Percentiles rank a stretch among this genome's conserved stretches.
Conservation (phyloP, 2,888 invertebrate species). For the Crepidodera aurea region DNA sequence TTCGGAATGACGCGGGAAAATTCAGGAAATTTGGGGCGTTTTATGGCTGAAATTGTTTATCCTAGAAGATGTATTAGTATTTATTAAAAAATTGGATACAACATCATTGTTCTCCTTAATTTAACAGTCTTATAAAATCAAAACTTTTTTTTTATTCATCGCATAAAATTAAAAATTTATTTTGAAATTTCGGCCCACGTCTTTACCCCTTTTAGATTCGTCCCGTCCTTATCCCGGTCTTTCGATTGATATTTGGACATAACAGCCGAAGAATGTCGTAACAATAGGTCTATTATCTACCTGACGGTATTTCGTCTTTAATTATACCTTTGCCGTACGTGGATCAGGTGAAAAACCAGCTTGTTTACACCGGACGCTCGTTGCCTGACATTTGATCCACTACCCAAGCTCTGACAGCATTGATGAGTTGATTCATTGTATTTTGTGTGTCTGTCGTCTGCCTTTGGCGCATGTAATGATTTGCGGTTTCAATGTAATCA, state of each 20-base stretch:
- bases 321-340: slow-evolving; percentile 49
- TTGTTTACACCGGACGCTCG: slow-evolving; percentile 49
- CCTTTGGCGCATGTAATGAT: slow-evolving; percentile 5
- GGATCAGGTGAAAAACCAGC: slow-evolving; percentile 39
- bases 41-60: no score
- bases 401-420: slow-evolving; percentile 40
- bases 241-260: slow-evolving; percentile 54
- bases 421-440: slow-evolving; percentile 52
- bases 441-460: slow-evolving; percentile 14
- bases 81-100: no score
- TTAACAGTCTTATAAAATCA: no score
- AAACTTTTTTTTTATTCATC: background rate
- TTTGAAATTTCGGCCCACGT: slow-evolving; percentile 1
- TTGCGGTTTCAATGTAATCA: slow-evolving; percentile 6
- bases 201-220: background rate
- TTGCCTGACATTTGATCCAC: slow-evolving; percentile 43
- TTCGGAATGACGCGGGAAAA: no score
- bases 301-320: slow-evolving; percentile 57
- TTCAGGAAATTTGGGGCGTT: no score
- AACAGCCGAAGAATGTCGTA: slow-evolving; percentile 57
- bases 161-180: slow-evolving; percentile 6
- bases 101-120: no score
- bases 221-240: slow-evolving; percentile 26
- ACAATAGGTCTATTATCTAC: slow-evolving; percentile 61
- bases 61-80: no score